Percentiles rank a stretch among this genome's conserved stretches.
Evolutionary conservation across 2,113 vertebrate genomes (phyloP).

Genomic region (Pristiophorus japonicus): DNA sequence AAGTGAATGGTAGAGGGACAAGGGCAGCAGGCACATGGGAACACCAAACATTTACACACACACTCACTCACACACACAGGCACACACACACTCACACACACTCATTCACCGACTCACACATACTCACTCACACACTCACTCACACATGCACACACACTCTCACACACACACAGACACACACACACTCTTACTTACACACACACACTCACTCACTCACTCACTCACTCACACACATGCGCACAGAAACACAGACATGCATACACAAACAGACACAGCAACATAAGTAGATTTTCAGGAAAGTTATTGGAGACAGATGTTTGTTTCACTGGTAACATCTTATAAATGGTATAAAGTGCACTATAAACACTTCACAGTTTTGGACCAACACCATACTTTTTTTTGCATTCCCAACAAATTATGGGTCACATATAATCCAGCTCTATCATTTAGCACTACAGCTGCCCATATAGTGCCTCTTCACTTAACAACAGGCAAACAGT

Average conservation of each 20-base stretch:
- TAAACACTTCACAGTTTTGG: background rate
- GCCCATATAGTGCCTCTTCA: background rate
- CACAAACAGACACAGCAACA: background rate
- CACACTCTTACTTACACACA: too few species aligned
- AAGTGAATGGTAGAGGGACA: too few species aligned
- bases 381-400: constrained; percentile 10
- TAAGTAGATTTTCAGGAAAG: background rate
- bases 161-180: too few species aligned
- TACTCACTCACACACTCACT: too few species aligned
- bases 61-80: too few species aligned
- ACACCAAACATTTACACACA: too few species aligned
- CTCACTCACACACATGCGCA: background rate
- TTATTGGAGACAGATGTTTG: background rate
- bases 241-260: background rate
- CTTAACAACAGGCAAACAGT: background rate
- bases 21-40: too few species aligned
- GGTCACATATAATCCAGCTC: background rate
- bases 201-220: too few species aligned
- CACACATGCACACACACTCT: too few species aligned
- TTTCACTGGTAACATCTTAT: background rate
- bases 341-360: background rate
- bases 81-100: too few species aligned
- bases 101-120: too few species aligned
- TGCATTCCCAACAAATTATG: constrained; percentile 25
- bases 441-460: background rate